A percentile compares a stretch with the other conserved stretches of the same genome.
Conservation (phyloP, 2,797 vertebrate genomes). For the Anabas testudineus region DNA sequence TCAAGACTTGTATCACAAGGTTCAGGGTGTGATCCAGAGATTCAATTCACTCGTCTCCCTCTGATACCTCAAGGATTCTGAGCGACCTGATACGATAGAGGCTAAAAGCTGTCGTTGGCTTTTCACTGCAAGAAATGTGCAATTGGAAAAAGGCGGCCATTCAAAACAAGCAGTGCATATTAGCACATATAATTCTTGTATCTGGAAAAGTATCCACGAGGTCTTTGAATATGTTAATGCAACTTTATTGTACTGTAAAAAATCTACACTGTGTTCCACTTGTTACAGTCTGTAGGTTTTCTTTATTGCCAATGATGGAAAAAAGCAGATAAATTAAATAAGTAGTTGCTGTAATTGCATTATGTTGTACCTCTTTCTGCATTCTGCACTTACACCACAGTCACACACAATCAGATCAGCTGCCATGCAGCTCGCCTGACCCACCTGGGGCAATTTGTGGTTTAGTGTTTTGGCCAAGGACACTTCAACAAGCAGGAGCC, state of each 20-base stretch:
- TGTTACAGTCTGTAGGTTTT: neutral
- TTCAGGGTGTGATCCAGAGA: slow-evolving; percentile 33
- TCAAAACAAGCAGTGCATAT: neutral
- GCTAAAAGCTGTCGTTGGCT: neutral
- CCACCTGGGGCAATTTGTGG: too few relatives aligned
- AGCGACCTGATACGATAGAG: slow-evolving; percentile 16
- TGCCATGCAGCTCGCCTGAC: too few relatives aligned
- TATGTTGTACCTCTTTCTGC: neutral
- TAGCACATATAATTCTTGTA: neutral
- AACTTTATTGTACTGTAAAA: neutral
- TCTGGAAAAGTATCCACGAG: neutral
- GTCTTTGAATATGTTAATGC: neutral
- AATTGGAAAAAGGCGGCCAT: neutral
- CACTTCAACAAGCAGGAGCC: too few relatives aligned
- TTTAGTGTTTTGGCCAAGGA: too few relatives aligned
- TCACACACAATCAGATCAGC: too few relatives aligned
- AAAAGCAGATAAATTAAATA: neutral
- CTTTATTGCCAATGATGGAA: too few relatives aligned
- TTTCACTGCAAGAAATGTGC: too few relatives aligned
- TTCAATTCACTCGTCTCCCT: slow-evolving; percentile 25
- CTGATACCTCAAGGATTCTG: neutral
- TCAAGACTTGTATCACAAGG: slow-evolving; percentile 58
- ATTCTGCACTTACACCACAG: slow-evolving; percentile 12
- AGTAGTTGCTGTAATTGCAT: neutral
- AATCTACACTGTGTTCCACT: neutral